Evolutionary conservation across 2,797 vertebrate species (phyloP).

Genomic region (Sebastes goodei): DNA sequence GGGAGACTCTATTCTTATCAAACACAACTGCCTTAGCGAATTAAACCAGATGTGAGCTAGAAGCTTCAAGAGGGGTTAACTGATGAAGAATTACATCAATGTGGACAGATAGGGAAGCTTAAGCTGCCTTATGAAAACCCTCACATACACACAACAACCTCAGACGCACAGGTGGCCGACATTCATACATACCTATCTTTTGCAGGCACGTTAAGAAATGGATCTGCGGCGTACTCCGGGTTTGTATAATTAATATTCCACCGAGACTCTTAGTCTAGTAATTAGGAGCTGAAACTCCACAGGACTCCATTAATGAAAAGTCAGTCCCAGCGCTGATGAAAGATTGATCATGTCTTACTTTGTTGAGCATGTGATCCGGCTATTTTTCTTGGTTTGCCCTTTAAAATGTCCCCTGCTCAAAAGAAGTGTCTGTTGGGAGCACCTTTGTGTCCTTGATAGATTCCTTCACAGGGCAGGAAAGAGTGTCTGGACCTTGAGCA

Average conservation of each 20-base stretch:
- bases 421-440: slow-evolving; percentile 20
- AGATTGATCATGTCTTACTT: slow-evolving; percentile 68
- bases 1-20: slow-evolving; percentile 19
- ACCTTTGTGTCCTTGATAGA: slow-evolving; percentile 56
- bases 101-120: slow-evolving; percentile 9
- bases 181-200: background rate
- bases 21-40: slow-evolving; percentile 2
- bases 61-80: background rate
- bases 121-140: background rate
- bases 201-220: slow-evolving; percentile 23
- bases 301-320: slow-evolving; percentile 73
- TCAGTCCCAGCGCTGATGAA: slow-evolving; percentile 60
- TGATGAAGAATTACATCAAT: slow-evolving; percentile 3
- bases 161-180: slow-evolving; percentile 6
- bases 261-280: slow-evolving; percentile 54
- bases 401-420: slow-evolving; percentile 41
- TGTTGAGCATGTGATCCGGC: slow-evolving; percentile 27
- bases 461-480: slow-evolving; percentile 47
- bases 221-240: slow-evolving; percentile 29
- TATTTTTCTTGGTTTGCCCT: slow-evolving; percentile 52
- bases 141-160: background rate
- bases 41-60: background rate
- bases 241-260: slow-evolving; percentile 72
- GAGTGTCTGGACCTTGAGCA: slow-evolving; percentile 63
- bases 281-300: slow-evolving; percentile 67